phyloP scores from a whole-genome alignment of 2,888 invertebrate species.

The Heliconius cydno region DNA sequence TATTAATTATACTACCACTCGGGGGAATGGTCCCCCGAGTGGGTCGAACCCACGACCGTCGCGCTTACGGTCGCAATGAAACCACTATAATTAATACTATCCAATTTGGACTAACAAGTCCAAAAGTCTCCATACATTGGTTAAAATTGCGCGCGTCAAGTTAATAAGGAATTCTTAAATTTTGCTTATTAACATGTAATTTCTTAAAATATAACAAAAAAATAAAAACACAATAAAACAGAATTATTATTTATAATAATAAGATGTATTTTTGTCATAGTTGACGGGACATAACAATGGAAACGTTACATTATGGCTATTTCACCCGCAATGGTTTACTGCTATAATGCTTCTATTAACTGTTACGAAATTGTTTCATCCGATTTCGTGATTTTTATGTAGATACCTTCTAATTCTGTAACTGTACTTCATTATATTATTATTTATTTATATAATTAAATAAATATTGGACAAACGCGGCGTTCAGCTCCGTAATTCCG shows the following conservation, averaged over 20 bases:
- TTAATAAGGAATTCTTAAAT: neutral
- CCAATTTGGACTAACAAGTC: no score
- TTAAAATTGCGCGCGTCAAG: no score
- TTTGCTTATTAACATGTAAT: neutral
- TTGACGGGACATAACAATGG: conserved; percentile 33
- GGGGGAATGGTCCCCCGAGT: no score
- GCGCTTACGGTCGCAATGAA: no score
- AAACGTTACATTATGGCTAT: conserved; percentile 37
- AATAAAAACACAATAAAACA: neutral
- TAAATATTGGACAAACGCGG: neutral
- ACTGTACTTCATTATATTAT: conserved; percentile 39
- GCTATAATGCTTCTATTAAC: conserved; percentile 48
- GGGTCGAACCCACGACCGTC: no score
- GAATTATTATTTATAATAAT: neutral
- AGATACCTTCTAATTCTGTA: conserved; percentile 38
- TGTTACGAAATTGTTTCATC: conserved; percentile 50
- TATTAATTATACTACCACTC: no score
- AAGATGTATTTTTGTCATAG: neutral
- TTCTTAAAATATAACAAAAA: neutral
- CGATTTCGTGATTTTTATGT: conserved; percentile 45
- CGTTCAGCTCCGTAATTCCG: neutral
- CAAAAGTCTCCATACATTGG: no score
- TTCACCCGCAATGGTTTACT: conserved; percentile 43
- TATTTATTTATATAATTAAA: neutral
- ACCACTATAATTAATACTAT: no score